These are phyloP conservation scores for Lepisosteus osseus DNA, from an alignment of 2,113 vertebrate species.

Conservation along the genomic window DNA sequence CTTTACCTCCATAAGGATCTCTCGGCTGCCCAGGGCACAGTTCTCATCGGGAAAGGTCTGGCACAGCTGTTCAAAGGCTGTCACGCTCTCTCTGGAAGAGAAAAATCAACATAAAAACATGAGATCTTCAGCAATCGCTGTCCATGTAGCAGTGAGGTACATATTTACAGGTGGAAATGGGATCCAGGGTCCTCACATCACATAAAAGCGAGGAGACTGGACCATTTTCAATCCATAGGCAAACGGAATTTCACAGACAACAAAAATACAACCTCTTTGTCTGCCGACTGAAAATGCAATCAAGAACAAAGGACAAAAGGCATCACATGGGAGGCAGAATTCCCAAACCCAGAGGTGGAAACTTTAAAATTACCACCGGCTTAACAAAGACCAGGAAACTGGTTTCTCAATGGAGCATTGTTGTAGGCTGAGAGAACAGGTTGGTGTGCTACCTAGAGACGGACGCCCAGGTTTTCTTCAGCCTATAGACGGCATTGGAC, in stretches of 20 bases:
- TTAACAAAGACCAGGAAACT: background rate
- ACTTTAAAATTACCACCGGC: too few species aligned
- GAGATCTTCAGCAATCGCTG: background rate
- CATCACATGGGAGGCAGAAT: too few species aligned
- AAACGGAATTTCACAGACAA: background rate
- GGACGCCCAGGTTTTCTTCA: slow-evolving; percentile 78
- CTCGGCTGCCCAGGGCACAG: slow-evolving; percentile 73
- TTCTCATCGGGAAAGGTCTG: slow-evolving; percentile 84
- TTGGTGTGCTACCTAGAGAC: slow-evolving; percentile 69
- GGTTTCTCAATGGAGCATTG: background rate
- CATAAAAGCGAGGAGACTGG: too few species aligned
- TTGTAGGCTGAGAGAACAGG: too few species aligned
- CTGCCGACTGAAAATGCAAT: too few species aligned
- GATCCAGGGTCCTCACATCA: too few species aligned
- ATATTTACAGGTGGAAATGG: too few species aligned
- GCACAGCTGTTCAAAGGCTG: slow-evolving; percentile 71
- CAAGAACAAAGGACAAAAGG: too few species aligned
- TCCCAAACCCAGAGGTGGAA: too few species aligned
- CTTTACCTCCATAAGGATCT: slow-evolving; percentile 39
- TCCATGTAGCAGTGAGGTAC: background rate
- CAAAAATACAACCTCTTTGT: too few species aligned
- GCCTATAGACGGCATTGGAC: slow-evolving; percentile 80
- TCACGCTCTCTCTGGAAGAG: slow-evolving; percentile 66
- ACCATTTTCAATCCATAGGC: background rate
- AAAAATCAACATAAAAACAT: background rate